phyloP scores from a whole-genome alignment of 2,113 vertebrate genomes.

The Psittacula cyanocephala region DNA sequence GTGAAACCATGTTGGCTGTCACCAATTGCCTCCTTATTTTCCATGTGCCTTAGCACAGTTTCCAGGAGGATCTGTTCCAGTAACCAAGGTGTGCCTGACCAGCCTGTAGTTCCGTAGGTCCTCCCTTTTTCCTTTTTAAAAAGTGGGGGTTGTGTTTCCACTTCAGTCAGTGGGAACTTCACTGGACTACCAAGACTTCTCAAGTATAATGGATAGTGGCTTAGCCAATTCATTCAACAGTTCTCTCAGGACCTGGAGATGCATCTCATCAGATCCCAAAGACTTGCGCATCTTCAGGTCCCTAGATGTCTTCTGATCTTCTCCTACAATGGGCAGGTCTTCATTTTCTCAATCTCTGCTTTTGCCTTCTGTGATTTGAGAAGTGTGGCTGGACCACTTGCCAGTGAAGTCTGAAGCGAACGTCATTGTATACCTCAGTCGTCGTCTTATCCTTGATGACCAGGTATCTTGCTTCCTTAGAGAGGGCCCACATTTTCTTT shows the following conservation, averaged over 20 bases:
- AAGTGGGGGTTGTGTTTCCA: background rate
- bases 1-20: background rate
- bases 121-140: background rate
- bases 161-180: background rate
- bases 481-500: background rate
- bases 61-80: background rate
- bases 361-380: background rate
- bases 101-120: background rate
- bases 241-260: background rate
- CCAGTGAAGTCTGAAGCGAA: background rate
- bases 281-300: background rate
- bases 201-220: background rate
- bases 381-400: background rate
- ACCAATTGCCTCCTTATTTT: background rate
- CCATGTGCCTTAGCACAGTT: background rate
- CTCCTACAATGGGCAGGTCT: background rate
- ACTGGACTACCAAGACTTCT: background rate
- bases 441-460: background rate
- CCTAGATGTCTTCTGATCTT: background rate
- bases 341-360: background rate
- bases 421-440: background rate
- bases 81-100: background rate
- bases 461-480: background rate
- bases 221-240: background rate
- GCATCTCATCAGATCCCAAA: background rate